Evolutionary conservation across 2,888 invertebrate genomes (phyloP).

Genomic region (Clivina fossor): DNA sequence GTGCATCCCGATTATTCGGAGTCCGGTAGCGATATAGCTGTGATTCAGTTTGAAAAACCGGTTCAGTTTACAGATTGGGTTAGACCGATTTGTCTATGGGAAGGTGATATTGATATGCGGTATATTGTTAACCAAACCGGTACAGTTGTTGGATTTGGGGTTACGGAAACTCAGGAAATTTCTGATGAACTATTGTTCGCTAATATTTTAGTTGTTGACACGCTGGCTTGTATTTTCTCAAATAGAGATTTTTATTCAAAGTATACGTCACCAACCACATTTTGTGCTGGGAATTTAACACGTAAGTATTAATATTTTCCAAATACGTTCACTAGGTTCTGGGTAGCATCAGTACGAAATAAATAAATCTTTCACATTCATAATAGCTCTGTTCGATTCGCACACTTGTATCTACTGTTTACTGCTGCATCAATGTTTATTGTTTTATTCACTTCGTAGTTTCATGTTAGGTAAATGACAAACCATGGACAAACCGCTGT

Average conservation of each 20-base stretch:
- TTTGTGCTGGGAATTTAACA: conserved; percentile 49
- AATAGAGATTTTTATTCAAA: conserved; percentile 63
- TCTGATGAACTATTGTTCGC: conserved; percentile 60
- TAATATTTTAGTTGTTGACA: conserved; percentile 63
- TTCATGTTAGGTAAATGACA: too few species aligned
- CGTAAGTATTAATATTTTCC: conserved; percentile 39
- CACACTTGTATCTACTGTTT: too few species aligned
- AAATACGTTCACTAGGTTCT: conserved; percentile 31
- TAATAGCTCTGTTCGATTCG: too few species aligned
- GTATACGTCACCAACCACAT: conserved; percentile 59
- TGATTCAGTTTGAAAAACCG: conserved; percentile 56
- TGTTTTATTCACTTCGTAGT: too few species aligned
- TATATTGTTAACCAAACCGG: conserved; percentile 42
- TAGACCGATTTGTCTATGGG: conserved; percentile 63
- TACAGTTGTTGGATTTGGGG: conserved; percentile 54
- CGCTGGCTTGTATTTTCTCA: conserved; percentile 61
- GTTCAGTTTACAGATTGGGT: conserved; percentile 58
- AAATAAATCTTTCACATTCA: too few species aligned
- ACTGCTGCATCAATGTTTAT: too few species aligned
- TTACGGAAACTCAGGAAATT: conserved; percentile 59
- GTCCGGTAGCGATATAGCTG: conserved; percentile 56
- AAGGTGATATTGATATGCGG: conserved; percentile 48
- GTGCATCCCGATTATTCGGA: conserved; percentile 52
- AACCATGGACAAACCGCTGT: too few species aligned
- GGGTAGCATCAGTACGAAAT: too few species aligned